A percentile compares a stretch with the other conserved stretches of the same genome.
Evolutionary conservation across 1,140 invertebrate genomes (phyloP).

Genomic region (Sipha flava): DNA sequence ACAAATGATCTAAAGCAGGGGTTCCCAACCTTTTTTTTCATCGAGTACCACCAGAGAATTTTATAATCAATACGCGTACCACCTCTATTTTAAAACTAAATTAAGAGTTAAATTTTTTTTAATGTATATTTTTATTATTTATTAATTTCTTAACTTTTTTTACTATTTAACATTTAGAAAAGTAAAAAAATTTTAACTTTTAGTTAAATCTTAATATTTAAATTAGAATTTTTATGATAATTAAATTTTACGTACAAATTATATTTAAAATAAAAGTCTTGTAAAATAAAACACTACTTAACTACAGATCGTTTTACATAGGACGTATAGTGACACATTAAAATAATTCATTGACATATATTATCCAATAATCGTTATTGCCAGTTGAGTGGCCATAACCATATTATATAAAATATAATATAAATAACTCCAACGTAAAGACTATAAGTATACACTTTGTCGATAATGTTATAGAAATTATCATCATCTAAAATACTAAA

Average conservation of each 20-base stretch:
- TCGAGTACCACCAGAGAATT: too few species aligned
- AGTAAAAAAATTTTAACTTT: too few species aligned
- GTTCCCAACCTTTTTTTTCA: too few species aligned
- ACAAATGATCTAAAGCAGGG: too few species aligned
- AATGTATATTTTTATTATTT: too few species aligned
- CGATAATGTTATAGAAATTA: not conserved
- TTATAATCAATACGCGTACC: too few species aligned
- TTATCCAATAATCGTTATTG: conserved; percentile 6
- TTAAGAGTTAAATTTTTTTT: too few species aligned
- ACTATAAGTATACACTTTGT: not conserved
- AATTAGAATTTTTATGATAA: too few species aligned
- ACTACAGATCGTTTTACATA: not conserved
- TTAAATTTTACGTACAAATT: not conserved
- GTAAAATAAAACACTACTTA: not conserved
- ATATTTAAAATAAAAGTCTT: not conserved
- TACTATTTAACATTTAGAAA: too few species aligned
- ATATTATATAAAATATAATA: conserved; percentile 5
- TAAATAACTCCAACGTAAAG: not conserved
- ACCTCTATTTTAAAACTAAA: too few species aligned
- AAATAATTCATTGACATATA: conserved; percentile 3
- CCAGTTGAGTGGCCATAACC: not conserved
- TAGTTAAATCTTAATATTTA: too few species aligned
- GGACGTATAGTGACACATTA: not conserved
- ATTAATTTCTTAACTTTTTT: too few species aligned
- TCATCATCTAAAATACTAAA: not conserved